phyloP scores from a whole-genome alignment of 2,113 vertebrate species.

The Sturnus vulgaris region DNA sequence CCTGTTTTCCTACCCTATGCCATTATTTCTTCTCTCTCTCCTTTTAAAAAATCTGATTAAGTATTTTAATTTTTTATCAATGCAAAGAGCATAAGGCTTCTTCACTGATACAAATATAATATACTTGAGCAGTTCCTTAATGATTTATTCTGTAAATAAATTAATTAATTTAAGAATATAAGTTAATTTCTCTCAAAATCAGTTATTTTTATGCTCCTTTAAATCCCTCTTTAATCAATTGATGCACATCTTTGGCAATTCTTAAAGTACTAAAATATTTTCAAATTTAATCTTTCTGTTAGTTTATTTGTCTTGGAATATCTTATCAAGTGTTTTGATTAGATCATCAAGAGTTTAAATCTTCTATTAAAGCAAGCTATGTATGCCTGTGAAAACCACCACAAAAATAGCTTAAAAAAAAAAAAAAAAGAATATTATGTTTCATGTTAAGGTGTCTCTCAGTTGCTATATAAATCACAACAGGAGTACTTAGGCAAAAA shows the following conservation, averaged over 20 bases:
- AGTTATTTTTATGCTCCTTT: neutral
- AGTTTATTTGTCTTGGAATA: neutral
- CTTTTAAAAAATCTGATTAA: neutral
- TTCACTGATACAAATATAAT: neutral
- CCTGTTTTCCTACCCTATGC: neutral
- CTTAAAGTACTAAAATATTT: neutral
- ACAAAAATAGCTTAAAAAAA: neutral
- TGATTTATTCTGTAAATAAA: neutral
- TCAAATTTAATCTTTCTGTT: neutral
- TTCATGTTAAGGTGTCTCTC: neutral
- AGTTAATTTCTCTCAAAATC: neutral
- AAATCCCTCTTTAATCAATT: neutral
- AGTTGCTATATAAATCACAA: neutral
- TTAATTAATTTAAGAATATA: neutral
- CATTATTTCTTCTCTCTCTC: neutral
- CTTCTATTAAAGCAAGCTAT: neutral
- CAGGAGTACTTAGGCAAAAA: neutral
- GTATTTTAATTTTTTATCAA: neutral
- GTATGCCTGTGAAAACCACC: neutral
- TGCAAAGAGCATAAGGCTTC: neutral
- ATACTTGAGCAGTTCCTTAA: fast-evolving
- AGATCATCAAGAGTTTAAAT: neutral
- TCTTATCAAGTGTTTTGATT: neutral
- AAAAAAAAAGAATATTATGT: neutral
- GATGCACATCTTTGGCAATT: neutral